Conservation (phyloP, 2,797 vertebrate genomes). For the Pristis pectinata region DNA sequence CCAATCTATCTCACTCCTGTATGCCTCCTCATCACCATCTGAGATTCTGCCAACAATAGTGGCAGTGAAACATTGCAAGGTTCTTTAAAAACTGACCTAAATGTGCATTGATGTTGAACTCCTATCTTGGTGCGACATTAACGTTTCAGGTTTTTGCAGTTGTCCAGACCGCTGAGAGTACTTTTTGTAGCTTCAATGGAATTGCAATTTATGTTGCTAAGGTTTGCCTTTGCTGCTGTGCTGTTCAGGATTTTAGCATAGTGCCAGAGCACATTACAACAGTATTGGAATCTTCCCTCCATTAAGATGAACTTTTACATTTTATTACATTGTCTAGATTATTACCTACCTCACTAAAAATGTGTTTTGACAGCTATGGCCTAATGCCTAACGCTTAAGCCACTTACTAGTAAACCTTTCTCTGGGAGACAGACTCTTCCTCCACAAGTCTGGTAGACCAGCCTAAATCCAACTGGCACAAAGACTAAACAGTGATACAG, state of each 20-base stretch:
- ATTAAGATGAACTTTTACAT: neutral
- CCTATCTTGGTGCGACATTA: neutral
- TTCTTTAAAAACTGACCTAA: too few relatives aligned
- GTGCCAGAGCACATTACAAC: neutral
- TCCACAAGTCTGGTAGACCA: neutral
- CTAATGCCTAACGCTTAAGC: neutral
- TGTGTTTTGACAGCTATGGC: neutral
- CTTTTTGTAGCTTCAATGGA: neutral
- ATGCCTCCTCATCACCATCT: too few relatives aligned
- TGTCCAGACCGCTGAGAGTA: neutral
- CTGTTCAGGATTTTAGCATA: neutral
- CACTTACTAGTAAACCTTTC: neutral
- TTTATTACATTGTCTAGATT: neutral
- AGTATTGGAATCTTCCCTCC: neutral
- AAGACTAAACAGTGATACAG: neutral
- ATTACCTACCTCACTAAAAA: neutral
- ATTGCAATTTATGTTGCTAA: neutral
- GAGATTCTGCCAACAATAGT: too few relatives aligned
- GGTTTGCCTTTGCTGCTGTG: neutral
- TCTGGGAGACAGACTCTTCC: neutral
- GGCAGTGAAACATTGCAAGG: too few relatives aligned
- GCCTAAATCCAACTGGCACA: neutral
- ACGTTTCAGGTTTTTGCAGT: neutral
- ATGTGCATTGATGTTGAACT: neutral
- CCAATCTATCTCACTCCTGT: too few relatives aligned